A percentile compares a stretch with the other conserved stretches of the same genome.
Conservation (phyloP, 2,888 invertebrate genomes). For the Aleiodes testaceus region DNA sequence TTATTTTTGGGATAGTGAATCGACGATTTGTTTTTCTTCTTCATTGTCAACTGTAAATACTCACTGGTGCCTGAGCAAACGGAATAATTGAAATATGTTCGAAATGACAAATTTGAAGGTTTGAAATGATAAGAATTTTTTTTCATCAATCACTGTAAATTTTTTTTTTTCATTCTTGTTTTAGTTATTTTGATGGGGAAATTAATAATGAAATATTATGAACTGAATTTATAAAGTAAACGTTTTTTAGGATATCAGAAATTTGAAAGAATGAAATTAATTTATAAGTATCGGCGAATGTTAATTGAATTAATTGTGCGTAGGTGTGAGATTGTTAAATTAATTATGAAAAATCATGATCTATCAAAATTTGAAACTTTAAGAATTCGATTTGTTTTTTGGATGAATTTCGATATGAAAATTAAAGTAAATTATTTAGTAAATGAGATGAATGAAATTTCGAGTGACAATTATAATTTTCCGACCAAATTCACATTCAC, state of each 20-base stretch:
- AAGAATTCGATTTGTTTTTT: no score
- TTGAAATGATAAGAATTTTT: slow-evolving; percentile 15
- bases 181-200: not conserved
- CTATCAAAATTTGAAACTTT: no score
- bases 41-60: slow-evolving; percentile 66
- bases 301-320: no score
- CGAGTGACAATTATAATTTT: no score
- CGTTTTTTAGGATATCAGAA: not conserved
- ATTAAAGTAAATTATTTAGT: no score
- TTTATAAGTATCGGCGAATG: no score
- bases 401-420: no score
- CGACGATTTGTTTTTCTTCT: not conserved
- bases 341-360: no score
- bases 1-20: not conserved
- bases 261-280: no score
- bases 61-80: slow-evolving; percentile 70
- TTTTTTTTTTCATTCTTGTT: slow-evolving; percentile 6
- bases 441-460: no score
- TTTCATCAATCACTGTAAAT: slow-evolving; percentile 1
- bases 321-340: no score
- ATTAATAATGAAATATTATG: not conserved
- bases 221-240: slow-evolving; percentile 9
- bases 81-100: slow-evolving; percentile 64
- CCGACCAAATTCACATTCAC: no score
- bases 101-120: slow-evolving; percentile 46